Percentiles rank a stretch among this genome's conserved stretches.
Conservation (phyloP, 2,888 invertebrate genomes). For the Aquatica leii region DNA sequence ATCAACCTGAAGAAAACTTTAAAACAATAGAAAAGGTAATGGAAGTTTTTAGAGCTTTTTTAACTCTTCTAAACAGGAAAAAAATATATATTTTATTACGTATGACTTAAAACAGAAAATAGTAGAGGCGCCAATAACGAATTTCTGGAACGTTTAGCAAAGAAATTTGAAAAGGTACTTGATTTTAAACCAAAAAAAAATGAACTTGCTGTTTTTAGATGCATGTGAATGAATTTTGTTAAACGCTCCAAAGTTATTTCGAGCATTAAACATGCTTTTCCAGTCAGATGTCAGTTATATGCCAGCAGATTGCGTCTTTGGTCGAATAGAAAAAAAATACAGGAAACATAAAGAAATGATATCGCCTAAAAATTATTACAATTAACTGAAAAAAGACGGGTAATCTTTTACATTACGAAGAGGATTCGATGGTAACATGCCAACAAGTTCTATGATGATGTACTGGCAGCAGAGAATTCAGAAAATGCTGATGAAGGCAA, state of each 20-base stretch:
- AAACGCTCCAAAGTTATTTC: constrained; percentile 13
- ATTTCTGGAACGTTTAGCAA: constrained; percentile 21
- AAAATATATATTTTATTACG: constrained; percentile 23
- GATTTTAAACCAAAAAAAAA: constrained; percentile 8
- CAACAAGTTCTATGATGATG: no score
- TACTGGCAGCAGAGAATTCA: no score
- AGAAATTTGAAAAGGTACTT: background rate
- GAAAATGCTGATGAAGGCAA: no score
- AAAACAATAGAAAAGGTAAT: no score
- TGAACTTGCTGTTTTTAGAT: constrained; percentile 33
- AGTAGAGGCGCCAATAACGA: constrained; percentile 33
- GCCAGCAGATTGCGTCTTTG: constrained; percentile 37
- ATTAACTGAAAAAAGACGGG: constrained; percentile 21
- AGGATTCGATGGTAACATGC: constrained; percentile 17
- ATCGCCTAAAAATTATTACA: constrained; percentile 30
- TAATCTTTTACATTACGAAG: constrained; percentile 24
- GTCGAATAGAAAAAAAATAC: constrained; percentile 29
- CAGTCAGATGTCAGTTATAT: constrained; percentile 28
- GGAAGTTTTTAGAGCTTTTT: no score
- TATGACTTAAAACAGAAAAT: constrained; percentile 34
- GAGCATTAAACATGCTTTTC: constrained; percentile 5
- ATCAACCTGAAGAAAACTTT: no score
- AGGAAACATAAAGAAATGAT: constrained; percentile 33
- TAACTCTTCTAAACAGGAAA: constrained; percentile 7
- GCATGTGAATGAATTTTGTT: constrained; percentile 30